Evolutionary conservation across 1,140 invertebrate species (phyloP), one percentile per base, ranked within the genome.

Genomic region (Hesperophylax magnus): DNA sequence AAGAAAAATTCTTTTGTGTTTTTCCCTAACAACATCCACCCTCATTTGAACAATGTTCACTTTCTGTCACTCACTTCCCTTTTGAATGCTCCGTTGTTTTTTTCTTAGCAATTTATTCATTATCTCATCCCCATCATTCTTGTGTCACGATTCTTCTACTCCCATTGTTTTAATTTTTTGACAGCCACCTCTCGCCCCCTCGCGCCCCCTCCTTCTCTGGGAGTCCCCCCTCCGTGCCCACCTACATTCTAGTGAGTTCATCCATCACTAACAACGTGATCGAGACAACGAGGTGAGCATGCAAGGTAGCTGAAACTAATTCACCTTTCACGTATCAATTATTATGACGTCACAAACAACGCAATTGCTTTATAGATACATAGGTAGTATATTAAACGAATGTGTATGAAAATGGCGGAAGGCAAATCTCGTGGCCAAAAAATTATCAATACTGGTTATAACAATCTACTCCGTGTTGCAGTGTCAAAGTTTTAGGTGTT

Each of bases 121-220:
- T 77, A 63, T 77, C 72, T 77, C 56, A 31, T 77, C 58, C 75
- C 58, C 71, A 75, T 77, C 75, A 77, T 24, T 77, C 75, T 61
- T 47, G 56, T 18, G 75, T 77, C 58, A 60, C 31, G 58, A 47
- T 47, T 77, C 58, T 61, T 60, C 75, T 34, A 34, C 58, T 47
- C 24, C 58, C 53, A 60, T 77, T 77, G 34, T 77, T 77, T 77
- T 63, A 60, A 77, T 63, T 77, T 77, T 77, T 77, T 61, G 75
- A 61, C 24, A 52, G 15, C 56, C 31, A n/a, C 58, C 58, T 39
- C 18, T 63, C 27, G 11, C 58, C 56, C 18, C 5, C 5, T 14
- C 39, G 11, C 14, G 7, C 34, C 31, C 6, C 22, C 18, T 0
- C 61, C 24, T 14, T 17, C 22, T 17, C 7, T 0, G 0, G 20